Percentiles rank a stretch among this genome's conserved stretches.
Conservation (phyloP, 2,113 vertebrate species). For the Myotis brandtii region DNA sequence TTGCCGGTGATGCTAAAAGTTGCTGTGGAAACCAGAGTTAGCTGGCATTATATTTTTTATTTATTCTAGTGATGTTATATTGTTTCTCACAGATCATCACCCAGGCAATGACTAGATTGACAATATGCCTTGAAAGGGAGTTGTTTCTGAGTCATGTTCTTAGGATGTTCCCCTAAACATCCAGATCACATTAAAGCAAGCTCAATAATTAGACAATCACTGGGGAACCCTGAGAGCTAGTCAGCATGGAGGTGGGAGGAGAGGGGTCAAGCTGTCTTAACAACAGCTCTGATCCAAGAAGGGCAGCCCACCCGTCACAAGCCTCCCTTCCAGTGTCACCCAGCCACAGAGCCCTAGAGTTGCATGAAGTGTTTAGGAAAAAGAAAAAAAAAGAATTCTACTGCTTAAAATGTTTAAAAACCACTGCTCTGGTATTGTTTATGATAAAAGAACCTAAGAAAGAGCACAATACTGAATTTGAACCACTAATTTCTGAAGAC, state of each 20-base stretch:
- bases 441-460: slow-evolving; percentile 51
- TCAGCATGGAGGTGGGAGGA: neutral
- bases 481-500: slow-evolving; percentile 66
- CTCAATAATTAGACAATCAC: neutral
- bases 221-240: neutral
- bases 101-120: neutral
- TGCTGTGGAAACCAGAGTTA: slow-evolving; percentile 43
- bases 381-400: neutral
- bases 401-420: slow-evolving; percentile 11
- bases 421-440: neutral
- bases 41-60: neutral
- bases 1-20: slow-evolving; percentile 13
- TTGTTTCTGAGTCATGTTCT: neutral
- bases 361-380: neutral
- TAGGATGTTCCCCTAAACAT: neutral
- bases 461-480: slow-evolving; percentile 47
- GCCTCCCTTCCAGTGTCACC: neutral
- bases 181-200: neutral
- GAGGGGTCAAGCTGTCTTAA: neutral
- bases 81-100: neutral
- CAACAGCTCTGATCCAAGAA: neutral
- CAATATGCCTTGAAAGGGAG: neutral
- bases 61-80: neutral
- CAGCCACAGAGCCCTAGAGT: neutral
- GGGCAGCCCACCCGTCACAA: neutral